A percentile compares a stretch with the other conserved stretches of the same genome.
Conservation (phyloP, 1,140 invertebrate species). For the Phortica variegata region DNA sequence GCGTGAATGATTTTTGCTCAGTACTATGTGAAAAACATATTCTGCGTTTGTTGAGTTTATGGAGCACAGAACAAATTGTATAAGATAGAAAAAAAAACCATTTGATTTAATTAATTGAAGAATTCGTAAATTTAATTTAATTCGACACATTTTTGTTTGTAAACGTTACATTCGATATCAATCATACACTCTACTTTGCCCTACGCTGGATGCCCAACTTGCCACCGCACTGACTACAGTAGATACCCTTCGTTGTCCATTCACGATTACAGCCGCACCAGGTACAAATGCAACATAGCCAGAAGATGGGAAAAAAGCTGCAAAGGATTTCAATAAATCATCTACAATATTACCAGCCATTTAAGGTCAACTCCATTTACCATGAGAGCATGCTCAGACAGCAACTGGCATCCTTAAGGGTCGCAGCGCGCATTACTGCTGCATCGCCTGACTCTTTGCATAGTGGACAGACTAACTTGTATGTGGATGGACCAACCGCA, state of each 20-base stretch:
- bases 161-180: too few species aligned
- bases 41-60: too few species aligned
- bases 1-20: too few species aligned
- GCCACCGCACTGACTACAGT: conserved; percentile 46
- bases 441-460: conserved; percentile 41
- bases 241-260: conserved; percentile 47
- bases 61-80: too few species aligned
- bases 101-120: too few species aligned
- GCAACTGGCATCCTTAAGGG: conserved; percentile 41
- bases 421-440: conserved; percentile 46
- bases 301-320: conserved; percentile 47
- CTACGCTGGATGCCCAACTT: conserved; percentile 47
- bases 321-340: not conserved
- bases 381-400: conserved; percentile 44
- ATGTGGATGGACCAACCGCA: conserved; percentile 43
- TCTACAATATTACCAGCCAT: not conserved
- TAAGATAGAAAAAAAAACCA: too few species aligned
- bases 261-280: conserved; percentile 54
- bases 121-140: too few species aligned
- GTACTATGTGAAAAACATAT: too few species aligned
- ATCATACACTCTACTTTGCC: conserved; percentile 38
- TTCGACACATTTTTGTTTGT: too few species aligned
- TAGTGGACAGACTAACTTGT: conserved; percentile 41
- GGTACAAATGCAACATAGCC: conserved; percentile 48
- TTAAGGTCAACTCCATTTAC: conserved; percentile 19